Base-by-base conservation (phyloP, 2,797 vertebrate species). In the Avahi laniger region DNA sequence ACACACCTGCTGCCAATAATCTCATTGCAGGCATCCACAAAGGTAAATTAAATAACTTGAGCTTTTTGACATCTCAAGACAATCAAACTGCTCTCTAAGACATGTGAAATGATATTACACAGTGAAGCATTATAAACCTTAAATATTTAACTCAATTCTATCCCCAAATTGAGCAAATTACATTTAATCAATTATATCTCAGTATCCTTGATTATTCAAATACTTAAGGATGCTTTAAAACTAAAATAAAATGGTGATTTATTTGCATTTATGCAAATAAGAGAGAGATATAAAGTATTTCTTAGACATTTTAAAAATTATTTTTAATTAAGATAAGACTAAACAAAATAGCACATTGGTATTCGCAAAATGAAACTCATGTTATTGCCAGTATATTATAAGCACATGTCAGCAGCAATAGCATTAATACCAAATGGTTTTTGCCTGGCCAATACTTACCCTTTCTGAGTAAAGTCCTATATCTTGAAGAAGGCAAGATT, bases 11-110 rank as follows among this genome's bases (percentile, higher is more conserved):
- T 95, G 67, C 26, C 81, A 38, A 43, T 91, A 79, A 92, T 83
- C 78, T 76, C 69, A 76, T 72, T 63, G 50, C 87, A 75, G 85
- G 7, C 24, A 94, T 90, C 67, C 3, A 28, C 38, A 76, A 84
- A 69, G 57, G n/a, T 50, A 96, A 95, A 93, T 92, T 75, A 91
- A 91, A 92, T 72, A 76, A 91, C 59, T 41, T 69, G 70, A 81
- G 22, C 22, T 67, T 91, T 94, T 92, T 79, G 78, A 93, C 57
- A 52, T 69, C 35, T 67, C 12, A 5, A 91, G 43, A 83, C 50
- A 78, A 89, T 78, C 78, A 69, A 92, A 72, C 38, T 72, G 41
- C 46, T 95, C 33, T 57, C 79, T 80, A 93, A 88, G 67, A 80
- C 63, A 48, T 9, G 0, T 88, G 80, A 95, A 54, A 63, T 67